Evolutionary conservation across 2,797 vertebrate species (phyloP).

Genomic region (Eulemur mongoz): DNA sequence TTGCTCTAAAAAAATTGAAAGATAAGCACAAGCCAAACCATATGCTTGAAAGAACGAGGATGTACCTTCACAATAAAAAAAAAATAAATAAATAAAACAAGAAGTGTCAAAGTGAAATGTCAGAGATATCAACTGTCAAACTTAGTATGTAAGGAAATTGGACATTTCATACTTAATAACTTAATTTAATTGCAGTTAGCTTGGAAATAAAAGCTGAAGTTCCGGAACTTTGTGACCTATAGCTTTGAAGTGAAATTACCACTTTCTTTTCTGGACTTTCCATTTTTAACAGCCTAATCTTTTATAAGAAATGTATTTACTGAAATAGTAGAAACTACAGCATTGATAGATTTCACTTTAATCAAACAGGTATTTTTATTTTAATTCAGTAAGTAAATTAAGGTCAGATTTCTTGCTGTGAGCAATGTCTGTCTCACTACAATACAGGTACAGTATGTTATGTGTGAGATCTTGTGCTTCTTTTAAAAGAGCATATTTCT

Average conservation of each 20-base stretch:
- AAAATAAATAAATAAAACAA: too few relatives aligned
- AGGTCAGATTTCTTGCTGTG: conserved; percentile 32
- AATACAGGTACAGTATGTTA: neutral
- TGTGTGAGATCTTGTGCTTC: neutral
- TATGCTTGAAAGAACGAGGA: too few relatives aligned
- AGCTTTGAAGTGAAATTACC: neutral
- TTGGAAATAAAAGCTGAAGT: conserved; percentile 20
- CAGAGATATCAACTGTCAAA: too few relatives aligned
- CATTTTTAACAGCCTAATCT: neutral
- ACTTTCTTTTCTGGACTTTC: neutral
- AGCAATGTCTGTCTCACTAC: conserved; percentile 34
- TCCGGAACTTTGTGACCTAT: neutral
- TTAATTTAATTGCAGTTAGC: neutral
- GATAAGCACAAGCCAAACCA: too few relatives aligned
- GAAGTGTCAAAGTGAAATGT: too few relatives aligned
- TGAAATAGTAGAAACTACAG: neutral
- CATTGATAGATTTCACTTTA: neutral
- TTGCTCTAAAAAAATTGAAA: too few relatives aligned
- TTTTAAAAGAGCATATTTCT: conserved; percentile 1
- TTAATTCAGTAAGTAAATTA: conserved; percentile 57
- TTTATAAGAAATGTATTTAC: conserved; percentile 8
- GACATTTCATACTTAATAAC: too few relatives aligned
- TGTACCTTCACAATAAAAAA: too few relatives aligned
- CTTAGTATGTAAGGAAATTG: too few relatives aligned
- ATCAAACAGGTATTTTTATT: conserved; percentile 44